phyloP scores from a whole-genome alignment of 2,797 vertebrate genomes.

The Bradypodion ventrale region DNA sequence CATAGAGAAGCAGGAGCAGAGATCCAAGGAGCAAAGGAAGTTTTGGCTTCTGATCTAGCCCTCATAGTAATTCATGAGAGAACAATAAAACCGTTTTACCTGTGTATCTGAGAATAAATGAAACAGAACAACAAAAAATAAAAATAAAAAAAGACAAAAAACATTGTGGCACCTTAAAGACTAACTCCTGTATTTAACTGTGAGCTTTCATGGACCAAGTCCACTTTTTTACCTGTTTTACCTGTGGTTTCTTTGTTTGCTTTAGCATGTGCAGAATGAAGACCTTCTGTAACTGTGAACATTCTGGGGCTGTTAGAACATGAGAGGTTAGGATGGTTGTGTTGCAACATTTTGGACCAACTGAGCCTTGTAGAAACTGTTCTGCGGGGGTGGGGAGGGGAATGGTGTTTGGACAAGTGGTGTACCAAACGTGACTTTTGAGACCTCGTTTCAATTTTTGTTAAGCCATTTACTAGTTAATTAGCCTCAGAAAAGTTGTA shows the following conservation, averaged over 20 bases:
- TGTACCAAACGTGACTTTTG: background rate
- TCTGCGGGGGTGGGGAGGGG: background rate
- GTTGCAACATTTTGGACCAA: background rate
- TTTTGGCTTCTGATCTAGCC: constrained; percentile 79
- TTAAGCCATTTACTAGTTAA: background rate
- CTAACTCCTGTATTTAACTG: too few species aligned
- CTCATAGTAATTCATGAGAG: constrained; percentile 76
- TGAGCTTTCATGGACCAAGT: too few species aligned
- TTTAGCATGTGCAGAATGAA: background rate
- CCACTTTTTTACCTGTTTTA: too few species aligned
- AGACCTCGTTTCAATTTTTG: background rate
- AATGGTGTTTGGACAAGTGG: background rate
- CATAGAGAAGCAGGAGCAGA: constrained; percentile 79
- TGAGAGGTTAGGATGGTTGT: background rate
- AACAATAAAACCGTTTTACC: background rate
- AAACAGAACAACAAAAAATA: too few species aligned
- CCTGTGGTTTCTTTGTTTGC: too few species aligned
- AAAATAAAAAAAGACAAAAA: too few species aligned
- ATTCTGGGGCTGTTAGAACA: background rate
- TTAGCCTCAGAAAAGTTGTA: background rate
- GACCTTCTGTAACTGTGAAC: background rate
- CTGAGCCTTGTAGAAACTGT: background rate
- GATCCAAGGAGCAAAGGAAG: constrained; percentile 79
- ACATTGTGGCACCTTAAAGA: too few species aligned
- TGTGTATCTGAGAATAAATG: too few species aligned